Base-by-base conservation (phyloP, 2,797 vertebrate species). In the Varecia variegata region DNA sequence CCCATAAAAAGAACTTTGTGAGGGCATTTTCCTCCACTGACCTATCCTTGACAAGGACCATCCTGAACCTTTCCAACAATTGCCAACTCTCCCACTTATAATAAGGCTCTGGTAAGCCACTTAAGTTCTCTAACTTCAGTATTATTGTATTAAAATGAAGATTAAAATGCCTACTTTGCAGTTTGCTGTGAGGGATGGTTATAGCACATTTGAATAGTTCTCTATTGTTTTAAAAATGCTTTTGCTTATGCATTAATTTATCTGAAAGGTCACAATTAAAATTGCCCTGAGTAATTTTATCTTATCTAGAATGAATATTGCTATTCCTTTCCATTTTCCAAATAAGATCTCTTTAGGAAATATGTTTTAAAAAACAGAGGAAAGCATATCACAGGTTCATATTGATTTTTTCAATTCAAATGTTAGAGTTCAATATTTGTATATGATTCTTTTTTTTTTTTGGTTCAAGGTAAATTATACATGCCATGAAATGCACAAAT, bases 311-410 rank as follows among this genome's bases (percentile, higher is more conserved):
- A 70, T 65, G 54, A 86, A 52, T 58, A 95, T 7, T 71, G 30
- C n/a, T 43, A 95, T 30, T n/a, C 93, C 15, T 83, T 95, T 83
- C 68, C 56, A 65, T 52, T 95, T 95, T 85, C 20, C 25, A 96
- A 86, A 60, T 68, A 92, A 84, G n/a, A 62, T 87, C 21, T 83
- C 58, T 43, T 76, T 35, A 80, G 40, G 50, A 83, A 74, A 54
- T 21, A 71, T 77, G 83, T 71, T 68, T 86, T 68, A 11, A 58
- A 58, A 58, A 54, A 79, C 67, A 58, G 47, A 77, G 40, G 27
- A 83, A 91, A 92, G 88, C 2, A 68, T 18, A 60, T 76, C 27
- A 67, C 35, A 52, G 38, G 8, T 71, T 92, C 17, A 60, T 92
- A 77, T 7, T 60, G 58, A 70, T 83, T 70, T 83, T 71, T 79